phyloP scores from a whole-genome alignment of 2,888 invertebrate genomes.

The Sclerodermus sp. region DNA sequence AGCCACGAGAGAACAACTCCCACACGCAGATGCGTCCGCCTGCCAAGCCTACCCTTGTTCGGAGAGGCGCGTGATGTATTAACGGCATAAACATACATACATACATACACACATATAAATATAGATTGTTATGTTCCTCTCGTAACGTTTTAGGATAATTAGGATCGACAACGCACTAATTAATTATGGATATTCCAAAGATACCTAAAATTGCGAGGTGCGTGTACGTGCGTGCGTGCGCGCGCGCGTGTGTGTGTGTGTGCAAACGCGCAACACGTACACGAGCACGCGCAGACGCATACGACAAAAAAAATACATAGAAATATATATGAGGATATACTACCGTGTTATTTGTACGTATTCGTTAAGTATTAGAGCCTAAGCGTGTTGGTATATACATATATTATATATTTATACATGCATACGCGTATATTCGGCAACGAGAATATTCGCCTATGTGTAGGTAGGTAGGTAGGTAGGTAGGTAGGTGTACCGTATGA shows the following conservation, averaged over 20 bases:
- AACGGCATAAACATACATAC: slow-evolving; percentile 18
- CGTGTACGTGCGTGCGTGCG: slow-evolving; percentile 24
- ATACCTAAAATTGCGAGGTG: slow-evolving; percentile 30
- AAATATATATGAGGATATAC: slow-evolving; percentile 20
- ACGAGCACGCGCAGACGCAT: slow-evolving; percentile 19
- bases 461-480: slow-evolving; percentile 18
- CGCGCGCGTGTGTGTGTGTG: no score
- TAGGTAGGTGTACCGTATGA: slow-evolving; percentile 18
- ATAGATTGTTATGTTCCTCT: slow-evolving; percentile 33
- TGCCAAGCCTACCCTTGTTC: slow-evolving; percentile 38
- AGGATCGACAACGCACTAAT: slow-evolving; percentile 26
- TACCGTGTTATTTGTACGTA: slow-evolving; percentile 37
- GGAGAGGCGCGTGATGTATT: slow-evolving; percentile 41
- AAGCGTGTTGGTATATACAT: slow-evolving; percentile 21
- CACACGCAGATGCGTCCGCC: slow-evolving; percentile 38
- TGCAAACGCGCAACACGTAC: no score
- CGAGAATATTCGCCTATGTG: slow-evolving; percentile 16
- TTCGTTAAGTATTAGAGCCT: slow-evolving; percentile 32
- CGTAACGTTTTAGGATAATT: slow-evolving; percentile 34
- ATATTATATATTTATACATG: slow-evolving; percentile 13
- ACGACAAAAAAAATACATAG: no score
- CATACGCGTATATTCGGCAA: slow-evolving; percentile 16
- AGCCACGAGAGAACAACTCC: slow-evolving; percentile 39
- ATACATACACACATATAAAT: slow-evolving; percentile 12
- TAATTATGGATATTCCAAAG: slow-evolving; percentile 35